phyloP scores from a whole-genome alignment of 1,140 invertebrate genomes.

The Euwallacea fornicatus region DNA sequence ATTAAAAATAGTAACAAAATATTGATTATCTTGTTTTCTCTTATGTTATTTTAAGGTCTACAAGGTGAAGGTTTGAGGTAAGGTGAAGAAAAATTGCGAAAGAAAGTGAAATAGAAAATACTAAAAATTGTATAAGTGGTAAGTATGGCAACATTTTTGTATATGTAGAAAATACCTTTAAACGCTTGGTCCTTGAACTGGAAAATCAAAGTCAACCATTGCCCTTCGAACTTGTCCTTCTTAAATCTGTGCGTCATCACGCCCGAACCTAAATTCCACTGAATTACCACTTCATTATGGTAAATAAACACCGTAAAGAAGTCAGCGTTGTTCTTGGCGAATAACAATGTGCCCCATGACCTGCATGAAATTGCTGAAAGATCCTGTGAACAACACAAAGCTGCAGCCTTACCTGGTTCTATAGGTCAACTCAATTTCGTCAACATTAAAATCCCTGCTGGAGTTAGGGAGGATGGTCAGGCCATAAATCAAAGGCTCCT shows the following conservation, averaged over 20 bases:
- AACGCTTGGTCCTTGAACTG: slow-evolving; percentile 59
- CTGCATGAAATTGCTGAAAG: slow-evolving; percentile 48
- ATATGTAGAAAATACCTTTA: slow-evolving; percentile 48
- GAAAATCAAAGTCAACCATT: slow-evolving; percentile 70
- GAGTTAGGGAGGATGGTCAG: slow-evolving; percentile 50
- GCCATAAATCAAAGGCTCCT: slow-evolving; percentile 62
- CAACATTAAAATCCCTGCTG: slow-evolving; percentile 43
- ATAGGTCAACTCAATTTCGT: slow-evolving; percentile 62
- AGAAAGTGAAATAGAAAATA: neutral
- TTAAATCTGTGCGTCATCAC: slow-evolving; percentile 59
- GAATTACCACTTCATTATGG: slow-evolving; percentile 66
- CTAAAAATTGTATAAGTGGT: slow-evolving; percentile 35
- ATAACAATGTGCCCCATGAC: slow-evolving; percentile 71
- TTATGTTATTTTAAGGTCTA: no score
- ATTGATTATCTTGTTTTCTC: no score
- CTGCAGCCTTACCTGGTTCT: slow-evolving; percentile 56
- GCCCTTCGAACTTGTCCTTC: slow-evolving; percentile 63
- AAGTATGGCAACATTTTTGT: no score
- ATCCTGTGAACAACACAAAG: neutral
- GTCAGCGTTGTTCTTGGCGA: slow-evolving; percentile 59
- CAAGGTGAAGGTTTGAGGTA: no score
- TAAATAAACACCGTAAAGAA: slow-evolving; percentile 73
- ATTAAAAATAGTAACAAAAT: no score
- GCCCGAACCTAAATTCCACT: slow-evolving; percentile 63
- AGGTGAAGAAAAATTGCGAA: no score